A percentile compares a stretch with the other conserved stretches of the same genome.
Evolutionary conservation across 1,140 invertebrate genomes (phyloP).

Genomic region (Heliothis virescens): DNA sequence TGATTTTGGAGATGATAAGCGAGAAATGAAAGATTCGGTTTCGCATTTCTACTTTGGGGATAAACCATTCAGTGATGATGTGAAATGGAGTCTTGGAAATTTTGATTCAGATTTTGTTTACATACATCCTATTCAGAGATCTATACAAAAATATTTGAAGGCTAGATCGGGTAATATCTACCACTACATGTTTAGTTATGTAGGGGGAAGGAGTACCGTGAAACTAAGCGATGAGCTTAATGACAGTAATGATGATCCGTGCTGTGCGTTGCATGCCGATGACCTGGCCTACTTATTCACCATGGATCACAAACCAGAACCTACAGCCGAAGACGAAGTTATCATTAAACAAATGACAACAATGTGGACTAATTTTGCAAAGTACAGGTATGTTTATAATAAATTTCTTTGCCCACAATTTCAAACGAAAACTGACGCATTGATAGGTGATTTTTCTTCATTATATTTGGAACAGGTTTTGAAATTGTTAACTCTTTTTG

Average conservation of each 20-base stretch:
- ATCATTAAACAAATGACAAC: constrained; percentile 65
- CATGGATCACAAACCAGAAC: constrained; percentile 27
- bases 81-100: constrained; percentile 52
- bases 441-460: background rate
- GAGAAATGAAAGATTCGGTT: constrained; percentile 40
- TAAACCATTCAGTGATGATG: constrained; percentile 47
- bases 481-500: background rate
- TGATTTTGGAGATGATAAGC: constrained; percentile 37
- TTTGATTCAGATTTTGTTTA: constrained; percentile 62
- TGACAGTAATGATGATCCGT: constrained; percentile 38
- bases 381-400: constrained; percentile 59
- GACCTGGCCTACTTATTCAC: constrained; percentile 64
- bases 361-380: constrained; percentile 69
- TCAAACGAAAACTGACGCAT: too few species aligned
- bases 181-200: constrained; percentile 63
- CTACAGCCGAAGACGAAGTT: constrained; percentile 53
- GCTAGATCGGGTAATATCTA: constrained; percentile 59
- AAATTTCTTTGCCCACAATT: background rate
- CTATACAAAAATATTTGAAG: constrained; percentile 56
- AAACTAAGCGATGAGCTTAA: constrained; percentile 33
- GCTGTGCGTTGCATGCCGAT: constrained; percentile 57
- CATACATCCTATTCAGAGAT: constrained; percentile 60
- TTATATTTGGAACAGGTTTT: background rate
- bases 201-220: constrained; percentile 56
- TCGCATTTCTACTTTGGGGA: constrained; percentile 64